A percentile compares a stretch with the other conserved stretches of the same genome.
Evolutionary conservation across 2,797 vertebrate genomes (phyloP).

Genomic region (Urocyon cinereoargenteus): DNA sequence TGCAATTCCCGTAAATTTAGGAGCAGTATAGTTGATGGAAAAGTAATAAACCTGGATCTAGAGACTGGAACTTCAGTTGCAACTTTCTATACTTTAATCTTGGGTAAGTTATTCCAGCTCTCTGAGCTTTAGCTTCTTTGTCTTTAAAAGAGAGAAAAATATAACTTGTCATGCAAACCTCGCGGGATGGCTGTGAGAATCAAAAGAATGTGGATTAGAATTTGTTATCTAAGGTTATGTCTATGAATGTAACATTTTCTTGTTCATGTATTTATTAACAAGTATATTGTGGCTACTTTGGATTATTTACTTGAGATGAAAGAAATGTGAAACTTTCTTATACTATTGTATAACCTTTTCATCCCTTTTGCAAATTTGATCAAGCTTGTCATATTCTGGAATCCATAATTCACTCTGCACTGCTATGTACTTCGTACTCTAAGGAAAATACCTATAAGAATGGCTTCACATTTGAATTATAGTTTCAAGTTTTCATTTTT

Average conservation of each 20-base stretch:
- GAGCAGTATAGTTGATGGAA: background rate
- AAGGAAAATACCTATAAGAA: slow-evolving; percentile 19
- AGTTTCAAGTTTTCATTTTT: slow-evolving; percentile 34
- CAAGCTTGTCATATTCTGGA: background rate
- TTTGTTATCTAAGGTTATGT: slow-evolving; percentile 14
- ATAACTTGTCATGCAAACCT: background rate
- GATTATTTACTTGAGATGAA: background rate
- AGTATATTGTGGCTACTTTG: background rate
- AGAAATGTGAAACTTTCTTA: background rate
- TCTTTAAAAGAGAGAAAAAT: slow-evolving; percentile 25
- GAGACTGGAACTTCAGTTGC: background rate
- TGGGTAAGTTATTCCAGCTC: background rate
- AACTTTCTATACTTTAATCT: slow-evolving; percentile 9
- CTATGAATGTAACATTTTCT: background rate
- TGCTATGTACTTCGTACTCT: background rate
- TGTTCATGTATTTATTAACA: background rate
- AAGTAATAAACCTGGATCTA: background rate
- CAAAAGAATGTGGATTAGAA: background rate
- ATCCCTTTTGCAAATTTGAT: background rate
- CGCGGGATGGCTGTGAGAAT: background rate
- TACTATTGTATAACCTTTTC: background rate
- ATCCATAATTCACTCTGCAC: background rate
- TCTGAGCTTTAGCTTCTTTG: background rate
- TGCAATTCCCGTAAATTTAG: background rate
- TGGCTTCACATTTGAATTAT: background rate